A percentile compares a stretch with the other conserved stretches of the same genome.
Conservation (phyloP, 2,888 invertebrate species). For the Hetaerina titia region DNA sequence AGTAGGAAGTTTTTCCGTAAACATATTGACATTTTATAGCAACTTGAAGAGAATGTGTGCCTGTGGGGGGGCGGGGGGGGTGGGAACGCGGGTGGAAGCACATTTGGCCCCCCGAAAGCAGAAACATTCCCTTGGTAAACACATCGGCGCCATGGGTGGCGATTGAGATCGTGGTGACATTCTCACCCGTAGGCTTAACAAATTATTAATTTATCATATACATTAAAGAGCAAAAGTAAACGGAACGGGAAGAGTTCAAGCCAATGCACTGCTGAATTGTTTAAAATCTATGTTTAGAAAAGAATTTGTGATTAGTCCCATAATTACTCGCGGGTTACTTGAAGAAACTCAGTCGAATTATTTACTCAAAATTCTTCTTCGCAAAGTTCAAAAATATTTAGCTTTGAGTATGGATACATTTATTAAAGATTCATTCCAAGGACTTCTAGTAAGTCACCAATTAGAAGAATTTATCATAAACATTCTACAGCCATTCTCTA, state of each 20-base stretch:
- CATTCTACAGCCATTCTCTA: no score
- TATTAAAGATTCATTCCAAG: background rate
- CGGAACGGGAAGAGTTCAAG: no score
- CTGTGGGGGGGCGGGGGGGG: background rate
- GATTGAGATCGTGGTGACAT: background rate
- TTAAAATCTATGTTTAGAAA: no score
- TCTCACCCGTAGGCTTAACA: background rate
- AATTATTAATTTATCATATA: background rate
- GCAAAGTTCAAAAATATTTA: no score
- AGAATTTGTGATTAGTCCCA: no score
- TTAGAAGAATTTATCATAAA: no score
- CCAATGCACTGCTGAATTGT: no score
- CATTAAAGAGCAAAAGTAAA: background rate
- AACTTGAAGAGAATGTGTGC: background rate
- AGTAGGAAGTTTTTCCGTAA: slow-evolving; percentile 26
- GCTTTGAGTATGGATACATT: no score
- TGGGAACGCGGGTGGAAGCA: background rate
- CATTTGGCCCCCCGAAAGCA: background rate
- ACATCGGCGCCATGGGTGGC: background rate
- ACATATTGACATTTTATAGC: slow-evolving; percentile 35
- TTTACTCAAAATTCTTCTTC: no score
- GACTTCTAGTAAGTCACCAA: no score
- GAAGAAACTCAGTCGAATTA: no score
- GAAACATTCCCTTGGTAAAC: background rate
- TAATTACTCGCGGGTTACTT: no score